Evolutionary conservation across 2,888 invertebrate genomes (phyloP), one percentile per base, ranked within the genome.

Genomic region (Microctonus brassicae): DNA sequence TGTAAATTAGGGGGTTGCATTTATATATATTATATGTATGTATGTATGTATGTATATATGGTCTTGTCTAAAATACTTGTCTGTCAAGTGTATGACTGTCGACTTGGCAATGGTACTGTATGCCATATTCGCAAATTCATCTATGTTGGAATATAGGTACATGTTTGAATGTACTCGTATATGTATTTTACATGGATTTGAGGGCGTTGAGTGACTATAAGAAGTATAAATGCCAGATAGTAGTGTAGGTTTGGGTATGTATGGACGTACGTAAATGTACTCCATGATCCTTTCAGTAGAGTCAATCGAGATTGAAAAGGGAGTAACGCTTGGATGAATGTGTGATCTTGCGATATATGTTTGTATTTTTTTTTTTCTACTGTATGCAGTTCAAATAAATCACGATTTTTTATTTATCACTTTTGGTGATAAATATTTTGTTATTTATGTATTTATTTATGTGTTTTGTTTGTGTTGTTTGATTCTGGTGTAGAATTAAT

Each of bases 241-340:
- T n/a, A n/a, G n/a, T n/a, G n/a, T n/a, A n/a, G n/a, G n/a, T n/a
- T n/a, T n/a, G n/a, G n/a, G n/a, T n/a, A n/a, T n/a, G n/a, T 55
- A 61, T 72, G 11, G 34, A 69, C 69, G 61, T 33, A 20, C 36
- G 55, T 66, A 70, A 63, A 34, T 33, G 26, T 10, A 39, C 68
- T 24, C 9, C n/a, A 36, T 26, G 52, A 53, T 65, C 58, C 60
- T 39, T 64, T 55, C 42, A 13, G 13, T 58, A 42, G 58, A 73
- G 73, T 73, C 71, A 69, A 75, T 71, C 47, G 70, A 69, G 24
- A 22, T 58, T 64, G 70, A 73, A 61, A 73, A 73, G 68, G 9
- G 52, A 24, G 66, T 24, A 55, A 42, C 24, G 57, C 57, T 58
- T 62, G 24, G 57, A 13, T 66, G 39, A 36, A 24, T 24, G 58